Base-by-base conservation (phyloP, 2,888 invertebrate species). In the Plebejus anna region DNA sequence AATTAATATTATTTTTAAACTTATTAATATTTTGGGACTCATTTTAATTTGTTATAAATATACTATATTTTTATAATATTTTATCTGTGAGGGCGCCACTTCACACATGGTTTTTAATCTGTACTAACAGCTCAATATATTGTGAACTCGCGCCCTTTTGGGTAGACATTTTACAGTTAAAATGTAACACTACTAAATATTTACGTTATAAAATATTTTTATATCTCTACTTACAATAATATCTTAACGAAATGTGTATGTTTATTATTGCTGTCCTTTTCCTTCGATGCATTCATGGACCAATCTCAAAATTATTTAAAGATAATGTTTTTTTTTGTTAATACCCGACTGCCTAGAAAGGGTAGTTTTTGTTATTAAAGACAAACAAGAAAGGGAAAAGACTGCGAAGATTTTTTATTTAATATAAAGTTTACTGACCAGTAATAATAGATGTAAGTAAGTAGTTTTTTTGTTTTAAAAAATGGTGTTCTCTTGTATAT, bases 301-400 rank as follows among this genome's bases (percentile, higher is more conserved):
- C 72, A 72, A 72, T 51, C 51, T 72, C 28, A 51, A 72, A 71
- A 71, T 71, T 9, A 42, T 22, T 71, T n/a, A 2, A 38, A n/a
- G n/a, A 38, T n/a, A 36, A 36, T 61, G 28, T 57, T 22, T 61
- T 36, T 57, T 59, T 59, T 66, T 11, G 3, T 9, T 28, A 28
- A 11, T 5, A 66, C 36, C 32, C 16, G 13, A 66, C 66, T 36
- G 13, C 66, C 32, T 32, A 66, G 11, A 5, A 66, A 13, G 32
- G 66, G 66, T 66, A 66, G 61, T 28, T 61, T 28, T 47, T 72
- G 47, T 72, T 73, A 75, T 76, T 82, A 87, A 88, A 89, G 90
- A 89, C 89, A 85, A 82, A 82, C 81, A 77, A 82, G 76, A 80
- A 83, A 84, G 84, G 85, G 84, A 89, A 89, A 91, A 91, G 91